Base-by-base conservation (phyloP, 2,797 vertebrate species). In the Notamacropus eugenii region DNA sequence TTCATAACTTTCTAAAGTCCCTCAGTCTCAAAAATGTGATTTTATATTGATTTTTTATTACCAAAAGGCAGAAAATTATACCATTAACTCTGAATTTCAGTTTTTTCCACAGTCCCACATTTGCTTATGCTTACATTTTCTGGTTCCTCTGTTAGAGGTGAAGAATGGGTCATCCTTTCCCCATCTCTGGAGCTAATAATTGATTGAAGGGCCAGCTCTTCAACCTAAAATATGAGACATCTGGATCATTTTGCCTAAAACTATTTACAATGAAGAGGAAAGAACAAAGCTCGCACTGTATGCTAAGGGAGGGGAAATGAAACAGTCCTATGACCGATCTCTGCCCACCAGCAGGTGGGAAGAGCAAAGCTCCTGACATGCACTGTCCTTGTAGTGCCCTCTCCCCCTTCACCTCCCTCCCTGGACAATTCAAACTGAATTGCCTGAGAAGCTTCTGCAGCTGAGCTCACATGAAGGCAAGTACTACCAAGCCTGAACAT, bases 181-280 rank as follows among this genome's bases (percentile, higher is more conserved):
- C 96, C 97, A 95, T 95, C 98, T 27, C 96, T 31, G 74, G 98
- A 97, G 34, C 90, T 97, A 94, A 99, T 98, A 98, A 99, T 98
- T 0, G 99, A 98, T 40, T 98, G 99, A 16, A 99, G 98, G 0
- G 98, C 98, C 95, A 99, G 52, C 94, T 99, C 98, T 90, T 99
- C 99, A 95, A 99, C 98, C 99, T 99, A 95, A 57, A 34, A 82
- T 12, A 93, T 22, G 12, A 16, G 57, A 92, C 55, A 74, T 55
- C 58, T n/a, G 50, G 54, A 31, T 90, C 59, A 93, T 14, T 92
- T 92, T 93, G 82, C 90, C 94, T 95, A 95, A 54, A 55, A 1
- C 82, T 96, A 16, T 10, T 46, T 16, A 28, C 91, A 55, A 28
- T 40, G 2, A 92, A 90, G 46, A 52, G 27, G 40, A 46, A 46